These are phyloP conservation scores for Zoroaster sp. DNA, from an alignment of 53 echinoderm and acorn worm species.

Conservation along the genomic window DNA sequence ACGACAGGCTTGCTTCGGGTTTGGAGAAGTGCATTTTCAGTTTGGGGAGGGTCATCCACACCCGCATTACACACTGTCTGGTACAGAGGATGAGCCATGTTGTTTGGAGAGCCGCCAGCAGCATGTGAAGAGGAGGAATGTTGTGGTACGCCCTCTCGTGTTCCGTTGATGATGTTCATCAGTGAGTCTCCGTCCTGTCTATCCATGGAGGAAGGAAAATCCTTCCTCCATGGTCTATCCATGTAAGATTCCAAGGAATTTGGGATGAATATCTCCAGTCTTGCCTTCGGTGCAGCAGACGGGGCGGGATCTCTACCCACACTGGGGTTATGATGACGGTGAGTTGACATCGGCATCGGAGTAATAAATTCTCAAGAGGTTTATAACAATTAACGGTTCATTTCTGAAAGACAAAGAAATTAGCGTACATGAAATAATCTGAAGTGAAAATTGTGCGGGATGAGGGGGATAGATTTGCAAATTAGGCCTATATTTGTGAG, in stretches of 20 bases:
- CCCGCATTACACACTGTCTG: neutral
- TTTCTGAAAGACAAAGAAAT: too few species aligned
- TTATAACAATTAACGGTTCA: too few species aligned
- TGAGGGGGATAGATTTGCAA: too few species aligned
- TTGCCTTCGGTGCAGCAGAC: neutral
- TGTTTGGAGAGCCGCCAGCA: neutral
- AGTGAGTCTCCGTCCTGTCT: neutral
- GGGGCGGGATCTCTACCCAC: neutral
- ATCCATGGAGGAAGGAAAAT: too few species aligned
- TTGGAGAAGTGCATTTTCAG: neutral
- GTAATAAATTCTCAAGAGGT: neutral
- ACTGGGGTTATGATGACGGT: neutral
- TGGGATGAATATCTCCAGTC: constrained; percentile 4
- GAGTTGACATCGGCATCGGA: constrained; percentile 3
- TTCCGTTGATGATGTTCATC: neutral
- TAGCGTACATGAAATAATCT: too few species aligned
- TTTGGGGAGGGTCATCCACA: neutral
- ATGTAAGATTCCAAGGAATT: neutral
- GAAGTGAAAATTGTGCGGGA: too few species aligned
- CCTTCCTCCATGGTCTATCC: too few species aligned
- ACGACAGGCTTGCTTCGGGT: neutral
- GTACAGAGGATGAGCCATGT: constrained; percentile 6
- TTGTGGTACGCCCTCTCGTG: neutral
- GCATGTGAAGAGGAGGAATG: neutral
- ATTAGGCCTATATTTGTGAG: too few species aligned